Base-by-base conservation (phyloP, 2,888 invertebrate species). In the Acleris literana region DNA sequence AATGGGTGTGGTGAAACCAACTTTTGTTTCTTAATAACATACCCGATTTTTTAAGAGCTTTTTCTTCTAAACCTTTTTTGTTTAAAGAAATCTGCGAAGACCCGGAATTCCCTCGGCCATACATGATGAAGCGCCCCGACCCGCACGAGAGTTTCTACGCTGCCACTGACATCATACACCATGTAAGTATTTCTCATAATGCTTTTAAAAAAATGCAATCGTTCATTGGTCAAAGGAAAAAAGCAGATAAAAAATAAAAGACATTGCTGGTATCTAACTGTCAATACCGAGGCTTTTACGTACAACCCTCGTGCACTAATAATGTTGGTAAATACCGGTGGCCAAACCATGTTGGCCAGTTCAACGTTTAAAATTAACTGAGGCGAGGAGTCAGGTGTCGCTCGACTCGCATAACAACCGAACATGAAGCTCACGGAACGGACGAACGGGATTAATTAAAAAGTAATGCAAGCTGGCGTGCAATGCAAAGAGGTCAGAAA, bases 151-250 rank as follows among this genome's bases (percentile, higher is more conserved):
- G 94, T 77, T 96, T 96, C 85, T 96, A 96, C 80, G 96, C 96
- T 1, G 96, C 96, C 51, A 96, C 96, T 1, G 96, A 96, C 80
- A 96, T 96, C 76, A 94, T 96, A 76, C 96, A 91, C 73, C 96
- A 92, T 70, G 92, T 92, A 74, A 88, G 91, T 92, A 79, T 63
- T 18, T 18, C 11, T 9, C 11, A 1, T 33, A 11, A 11, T 33
- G 33, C 33, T 33, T 33, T 33, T 33, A 11, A 11, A 33, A 33
- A 33, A 33, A 11, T 33, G 33, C 3, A 11, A 11, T 11, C 9
- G 33, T 25, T 33, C 33, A 33, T 11, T 3, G 11, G 11, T 33
- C 33, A 33, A 11, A 33, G 25, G 25, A 25, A 6, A 25, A 25
- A 25, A 7, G 25, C 6, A 25, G 5, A 25, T 25, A 25, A 29